A percentile compares a stretch with the other conserved stretches of the same genome.
These are phyloP conservation scores for Pachymerium ferrugineum DNA, from an alignment of 2,888 invertebrate species.

Conservation along the genomic window DNA sequence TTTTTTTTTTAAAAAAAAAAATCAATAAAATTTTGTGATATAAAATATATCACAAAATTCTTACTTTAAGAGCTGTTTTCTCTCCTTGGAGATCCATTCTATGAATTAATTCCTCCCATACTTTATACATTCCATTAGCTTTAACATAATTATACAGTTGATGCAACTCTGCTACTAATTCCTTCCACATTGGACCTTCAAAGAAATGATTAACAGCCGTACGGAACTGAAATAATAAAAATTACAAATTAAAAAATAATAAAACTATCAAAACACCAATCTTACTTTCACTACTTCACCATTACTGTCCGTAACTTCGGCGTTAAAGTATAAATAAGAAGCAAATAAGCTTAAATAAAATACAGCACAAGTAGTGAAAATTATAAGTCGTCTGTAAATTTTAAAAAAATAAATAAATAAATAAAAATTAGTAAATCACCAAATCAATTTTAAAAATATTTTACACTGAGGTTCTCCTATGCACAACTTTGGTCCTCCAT, in stretches of 20 bases:
- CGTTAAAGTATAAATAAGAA: conserved; percentile 80
- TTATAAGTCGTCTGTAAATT: neutral
- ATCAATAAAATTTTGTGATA: neutral
- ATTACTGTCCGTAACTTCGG: conserved; percentile 64
- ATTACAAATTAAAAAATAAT: neutral
- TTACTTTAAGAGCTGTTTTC: conserved; percentile 75
- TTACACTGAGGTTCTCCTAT: neutral
- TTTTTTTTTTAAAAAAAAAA: conserved; percentile 8
- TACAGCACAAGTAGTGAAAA: conserved; percentile 53
- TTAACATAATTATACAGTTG: conserved; percentile 73
- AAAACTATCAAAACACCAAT: neutral
- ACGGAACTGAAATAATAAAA: conserved; percentile 52
- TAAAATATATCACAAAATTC: neutral
- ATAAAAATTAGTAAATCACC: no score
- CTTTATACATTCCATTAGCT: conserved; percentile 79
- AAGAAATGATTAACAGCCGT: conserved; percentile 85
- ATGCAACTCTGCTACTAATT: conserved; percentile 57
- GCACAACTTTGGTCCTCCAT: neutral
- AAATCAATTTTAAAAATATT: neutral
- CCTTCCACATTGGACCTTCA: conserved; percentile 79
- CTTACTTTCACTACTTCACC: neutral
- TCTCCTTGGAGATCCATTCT: conserved; percentile 86
- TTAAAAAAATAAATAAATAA: no score
- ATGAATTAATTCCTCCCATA: conserved; percentile 79
- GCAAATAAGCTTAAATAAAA: conserved; percentile 67